Evolutionary conservation across 1,140 invertebrate genomes (phyloP).

Genomic region (Zaprionus vittiger): DNA sequence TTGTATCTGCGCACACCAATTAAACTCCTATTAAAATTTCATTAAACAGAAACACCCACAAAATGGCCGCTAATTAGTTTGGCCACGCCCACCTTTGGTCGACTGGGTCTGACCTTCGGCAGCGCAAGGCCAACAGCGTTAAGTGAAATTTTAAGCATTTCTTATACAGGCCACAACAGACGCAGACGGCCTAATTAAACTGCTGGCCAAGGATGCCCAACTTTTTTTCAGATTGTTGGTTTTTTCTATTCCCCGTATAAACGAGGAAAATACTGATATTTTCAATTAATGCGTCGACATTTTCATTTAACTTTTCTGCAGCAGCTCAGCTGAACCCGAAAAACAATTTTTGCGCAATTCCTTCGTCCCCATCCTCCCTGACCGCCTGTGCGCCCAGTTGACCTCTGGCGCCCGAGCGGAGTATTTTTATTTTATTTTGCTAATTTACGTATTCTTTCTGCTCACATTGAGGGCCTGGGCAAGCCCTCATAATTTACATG

Average conservation of each 20-base stretch:
- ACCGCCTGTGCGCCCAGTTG: constrained; percentile 11
- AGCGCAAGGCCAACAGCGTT: constrained; percentile 28
- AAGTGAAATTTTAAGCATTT: constrained; percentile 43
- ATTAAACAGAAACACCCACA: constrained; percentile 70
- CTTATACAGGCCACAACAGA: constrained; percentile 47
- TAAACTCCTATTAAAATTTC: constrained; percentile 77
- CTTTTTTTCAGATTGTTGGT: constrained; percentile 12
- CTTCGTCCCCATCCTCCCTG: neutral
- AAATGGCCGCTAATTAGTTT: constrained; percentile 77
- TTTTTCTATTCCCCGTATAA: constrained; percentile 35
- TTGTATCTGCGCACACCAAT: constrained; percentile 50
- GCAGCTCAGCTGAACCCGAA: constrained; percentile 5
- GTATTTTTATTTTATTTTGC: constrained; percentile 44
- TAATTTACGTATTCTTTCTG: constrained; percentile 51
- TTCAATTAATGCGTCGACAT: constrained; percentile 68
- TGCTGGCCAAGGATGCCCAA: constrained; percentile 39
- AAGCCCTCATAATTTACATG: constrained; percentile 59
- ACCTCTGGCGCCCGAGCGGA: constrained; percentile 24
- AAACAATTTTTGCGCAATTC: constrained; percentile 21
- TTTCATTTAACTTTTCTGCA: constrained; percentile 63
- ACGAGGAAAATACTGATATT: constrained; percentile 28
- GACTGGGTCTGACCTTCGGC: constrained; percentile 52
- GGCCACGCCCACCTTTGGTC: constrained; percentile 37
- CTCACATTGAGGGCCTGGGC: constrained; percentile 16
- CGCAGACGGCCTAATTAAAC: constrained; percentile 69